Evolutionary conservation across 2,888 invertebrate genomes (phyloP), one percentile per base, ranked within the genome.

Genomic region (Vandiemenella viatica): DNA sequence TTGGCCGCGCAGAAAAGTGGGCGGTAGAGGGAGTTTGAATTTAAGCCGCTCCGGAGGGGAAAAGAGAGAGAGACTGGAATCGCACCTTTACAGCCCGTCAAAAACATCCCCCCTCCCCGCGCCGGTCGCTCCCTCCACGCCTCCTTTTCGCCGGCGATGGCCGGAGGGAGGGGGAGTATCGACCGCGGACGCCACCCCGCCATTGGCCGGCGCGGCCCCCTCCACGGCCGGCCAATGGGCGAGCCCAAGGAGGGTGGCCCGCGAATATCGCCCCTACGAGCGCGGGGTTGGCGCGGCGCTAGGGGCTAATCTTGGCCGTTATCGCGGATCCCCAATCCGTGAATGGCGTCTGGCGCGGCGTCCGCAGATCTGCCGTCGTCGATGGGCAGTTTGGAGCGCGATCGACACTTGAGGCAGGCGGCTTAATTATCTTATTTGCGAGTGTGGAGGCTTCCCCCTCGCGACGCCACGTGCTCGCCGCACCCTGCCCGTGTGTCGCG

Each of bases 311-410:
- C 32, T 32, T n/a, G n/a, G n/a, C n/a, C n/a, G n/a, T n/a, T n/a
- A n/a, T n/a, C n/a, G n/a, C 38, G 42, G 40, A 21, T 42, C 43
- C 46, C 50, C 50, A 50, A 50, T 50, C 50, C 46, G 42, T 43
- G 45, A 26, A 43, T 45, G 45, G 45, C 37, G 37, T 17, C 23
- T 17, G 45, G 44, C 47, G 48, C 50, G 50, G 50, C 43, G 50
- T 53, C 48, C 48, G 47, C n/a, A n/a, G 43, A 19, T 15, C 17
- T 18, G 21, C 23, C 47, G 44, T 45, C 48, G 52, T 53, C 52
- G 43, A 53, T 53, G 48, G 45, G 47, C 45, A 45, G 46, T 50
- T 50, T 50, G 50, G 48, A 50, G 52, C 47, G 45, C 48, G 50
- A 47, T 46, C 45, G 52, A 50, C 52, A 49, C 50, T 47, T 47